Percentiles rank a stretch among this genome's conserved stretches.
phyloP scores from a whole-genome alignment of 2,797 vertebrate genomes.

The Kryptolebias ocellatus region DNA sequence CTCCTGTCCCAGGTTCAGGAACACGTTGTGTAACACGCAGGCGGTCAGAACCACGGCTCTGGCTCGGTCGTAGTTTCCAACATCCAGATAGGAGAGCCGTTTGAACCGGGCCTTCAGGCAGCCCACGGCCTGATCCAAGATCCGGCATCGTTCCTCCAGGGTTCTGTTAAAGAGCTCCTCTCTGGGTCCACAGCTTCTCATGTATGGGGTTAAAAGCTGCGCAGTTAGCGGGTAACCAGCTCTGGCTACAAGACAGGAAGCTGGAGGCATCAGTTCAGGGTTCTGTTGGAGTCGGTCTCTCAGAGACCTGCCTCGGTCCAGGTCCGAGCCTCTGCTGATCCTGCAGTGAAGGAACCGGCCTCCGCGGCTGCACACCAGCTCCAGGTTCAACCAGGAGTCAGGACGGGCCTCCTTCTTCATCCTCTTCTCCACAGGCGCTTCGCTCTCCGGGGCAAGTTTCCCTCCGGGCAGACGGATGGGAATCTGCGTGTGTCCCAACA shows the following conservation, averaged over 20 bases:
- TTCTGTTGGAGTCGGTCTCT: conserved; percentile 62
- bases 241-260: conserved; percentile 72
- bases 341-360: conserved; percentile 77
- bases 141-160: conserved; percentile 62
- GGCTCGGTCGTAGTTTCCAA: conserved; percentile 75
- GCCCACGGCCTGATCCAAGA: conserved; percentile 68
- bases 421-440: conserved; percentile 61
- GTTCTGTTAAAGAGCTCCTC: conserved; percentile 76
- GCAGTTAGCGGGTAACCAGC: conserved; percentile 71
- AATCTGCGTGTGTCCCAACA: conserved; percentile 78
- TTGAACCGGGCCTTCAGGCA: conserved; percentile 75
- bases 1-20: conserved; percentile 66
- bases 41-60: conserved; percentile 71
- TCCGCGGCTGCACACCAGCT: conserved; percentile 70
- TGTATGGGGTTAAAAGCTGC: conserved; percentile 76
- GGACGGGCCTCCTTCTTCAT: conserved; percentile 67
- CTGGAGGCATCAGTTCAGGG: conserved; percentile 69
- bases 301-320: conserved; percentile 59
- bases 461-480: conserved; percentile 74
- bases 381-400: conserved; percentile 79
- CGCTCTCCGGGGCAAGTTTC: conserved; percentile 63
- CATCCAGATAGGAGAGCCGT: conserved; percentile 77
- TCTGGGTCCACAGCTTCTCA: conserved; percentile 36
- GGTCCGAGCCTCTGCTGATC: conserved; percentile 69
- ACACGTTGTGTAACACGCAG: conserved; percentile 80